phyloP scores from a whole-genome alignment of 1,140 invertebrate genomes.

The Procambarus virginalis region DNA sequence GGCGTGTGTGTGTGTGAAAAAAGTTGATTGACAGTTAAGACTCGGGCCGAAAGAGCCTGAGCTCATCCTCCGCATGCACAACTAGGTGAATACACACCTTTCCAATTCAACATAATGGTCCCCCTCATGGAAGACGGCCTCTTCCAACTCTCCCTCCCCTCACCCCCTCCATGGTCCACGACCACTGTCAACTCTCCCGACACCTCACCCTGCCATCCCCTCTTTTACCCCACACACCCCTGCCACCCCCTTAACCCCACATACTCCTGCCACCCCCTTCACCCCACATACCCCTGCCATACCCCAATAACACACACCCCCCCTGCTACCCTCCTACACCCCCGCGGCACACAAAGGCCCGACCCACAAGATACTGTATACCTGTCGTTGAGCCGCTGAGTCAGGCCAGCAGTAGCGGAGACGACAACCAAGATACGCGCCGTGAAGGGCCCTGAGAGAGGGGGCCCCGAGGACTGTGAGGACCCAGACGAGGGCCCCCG shows the following conservation, averaged over 20 bases:
- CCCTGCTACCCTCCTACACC: not conserved
- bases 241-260: not conserved
- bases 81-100: too few species aligned
- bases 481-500: not conserved
- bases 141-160: too few species aligned
- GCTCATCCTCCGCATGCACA: too few species aligned
- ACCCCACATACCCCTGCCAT: too few species aligned
- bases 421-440: not conserved
- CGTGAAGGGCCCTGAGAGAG: conserved; percentile 11
- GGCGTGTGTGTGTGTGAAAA: too few species aligned
- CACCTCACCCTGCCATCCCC: not conserved
- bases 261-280: too few species aligned
- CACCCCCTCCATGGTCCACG: too few species aligned
- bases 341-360: not conserved
- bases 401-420: not conserved
- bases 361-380: not conserved
- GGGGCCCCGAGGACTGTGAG: not conserved
- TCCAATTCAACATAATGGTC: too few species aligned
- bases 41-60: too few species aligned
- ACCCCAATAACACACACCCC: not conserved
- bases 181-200: too few species aligned
- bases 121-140: too few species aligned
- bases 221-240: not conserved
- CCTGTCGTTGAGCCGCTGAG: not conserved
- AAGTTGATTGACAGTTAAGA: too few species aligned